A percentile compares a stretch with the other conserved stretches of the same genome.
Evolutionary conservation across 2,888 invertebrate species (phyloP).

Genomic region (Macrosiphum euphorbiae): DNA sequence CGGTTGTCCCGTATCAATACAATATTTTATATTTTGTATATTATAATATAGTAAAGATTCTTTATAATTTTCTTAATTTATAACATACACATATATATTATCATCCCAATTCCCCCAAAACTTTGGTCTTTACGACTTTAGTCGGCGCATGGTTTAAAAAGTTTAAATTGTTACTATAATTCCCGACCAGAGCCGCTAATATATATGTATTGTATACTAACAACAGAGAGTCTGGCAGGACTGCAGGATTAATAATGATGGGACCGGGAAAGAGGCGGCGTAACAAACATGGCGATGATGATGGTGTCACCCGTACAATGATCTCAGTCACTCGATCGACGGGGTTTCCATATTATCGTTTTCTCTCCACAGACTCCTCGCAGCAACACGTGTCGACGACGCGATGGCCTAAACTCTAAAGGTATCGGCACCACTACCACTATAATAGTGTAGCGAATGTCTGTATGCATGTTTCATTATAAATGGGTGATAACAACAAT

Average conservation of each 20-base stretch:
- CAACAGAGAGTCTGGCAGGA: background rate
- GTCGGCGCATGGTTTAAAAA: background rate
- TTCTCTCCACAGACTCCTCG: background rate
- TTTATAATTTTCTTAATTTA: background rate
- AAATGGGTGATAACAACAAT: background rate
- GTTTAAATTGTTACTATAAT: background rate
- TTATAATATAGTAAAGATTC: background rate
- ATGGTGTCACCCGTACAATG: background rate
- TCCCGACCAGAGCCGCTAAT: background rate
- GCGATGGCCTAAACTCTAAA: background rate
- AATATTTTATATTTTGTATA: background rate
- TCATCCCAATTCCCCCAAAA: background rate
- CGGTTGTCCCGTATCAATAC: background rate
- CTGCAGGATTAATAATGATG: background rate
- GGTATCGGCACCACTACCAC: background rate
- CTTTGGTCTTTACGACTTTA: background rate
- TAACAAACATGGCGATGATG: slow-evolving; percentile 7
- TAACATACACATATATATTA: background rate
- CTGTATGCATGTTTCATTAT: background rate
- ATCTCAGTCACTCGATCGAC: background rate
- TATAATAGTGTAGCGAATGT: background rate
- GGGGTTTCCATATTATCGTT: background rate
- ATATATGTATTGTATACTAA: background rate
- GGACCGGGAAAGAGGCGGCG: background rate
- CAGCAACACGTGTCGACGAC: background rate